Base-by-base conservation (phyloP, 2,888 invertebrate species). In the Amphiduros pacificus region DNA sequence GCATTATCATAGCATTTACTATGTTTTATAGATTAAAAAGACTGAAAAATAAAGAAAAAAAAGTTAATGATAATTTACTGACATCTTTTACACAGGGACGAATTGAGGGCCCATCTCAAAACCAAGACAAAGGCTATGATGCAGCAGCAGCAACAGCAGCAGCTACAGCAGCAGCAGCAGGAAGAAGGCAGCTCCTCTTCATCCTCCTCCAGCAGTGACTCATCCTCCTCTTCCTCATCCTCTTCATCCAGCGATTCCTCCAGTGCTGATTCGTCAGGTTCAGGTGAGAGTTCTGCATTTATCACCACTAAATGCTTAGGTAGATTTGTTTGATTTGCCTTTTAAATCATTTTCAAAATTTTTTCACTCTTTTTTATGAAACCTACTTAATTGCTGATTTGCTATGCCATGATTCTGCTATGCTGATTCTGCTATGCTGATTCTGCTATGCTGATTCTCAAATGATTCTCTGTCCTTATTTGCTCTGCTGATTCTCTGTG, bases 91-190 rank as follows among this genome's bases (percentile, higher is more conserved):
- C 74, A 2, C 73, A 86, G 86, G 0, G 94, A 95, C 84, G 94
- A 94, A 74, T 83, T 95, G 48, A 85, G 94, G 62, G 93, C 93
- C 74, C 93, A 94, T 84, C 85, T 95, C 68, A 94, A 94, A 77
- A 87, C 87, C 70, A 87, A 89, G 80, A 90, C 91, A 0, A 83
- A 82, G 68, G 69, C 69, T 65, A 61, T 73, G 55, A 71, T 71
- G 68, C 71, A 73, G 60, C 72, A 73, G 61, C 71, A 74, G 54
- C 71, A 71, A 53, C 70, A 64, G 59, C 17, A 60, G 57, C 57
- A 67, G 64, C 41, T 63, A 55, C 29, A 62, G 61, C 71, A 52
- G 54, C 27, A 29, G 2, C 20, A 49, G 24, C 29, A 36, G 22
- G n/a, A n/a, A 60, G 22, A 61, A 50, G 26, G 26, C 52, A 31